Evolutionary conservation across 2,797 vertebrate species (phyloP), one percentile per base, ranked within the genome.

Genomic region (Coendou prehensilis): DNA sequence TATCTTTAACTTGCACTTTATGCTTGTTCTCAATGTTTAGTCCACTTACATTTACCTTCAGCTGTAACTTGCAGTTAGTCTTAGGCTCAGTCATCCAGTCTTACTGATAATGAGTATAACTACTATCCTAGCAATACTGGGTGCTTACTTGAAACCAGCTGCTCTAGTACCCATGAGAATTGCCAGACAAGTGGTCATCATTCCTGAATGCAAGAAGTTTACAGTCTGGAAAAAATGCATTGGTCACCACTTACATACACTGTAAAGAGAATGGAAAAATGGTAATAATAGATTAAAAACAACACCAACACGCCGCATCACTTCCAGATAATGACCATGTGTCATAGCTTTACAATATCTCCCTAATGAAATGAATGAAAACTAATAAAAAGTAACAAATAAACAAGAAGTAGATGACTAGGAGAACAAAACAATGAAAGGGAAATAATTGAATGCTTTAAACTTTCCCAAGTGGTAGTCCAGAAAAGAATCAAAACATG

Each of bases 181-280:
- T 73, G 67, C 28, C 18, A 50, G 71, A 47, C 94, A 95, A 89
- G 15, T 63, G 85, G 71, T 95, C 69, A 76, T 95, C 28, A 67
- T 93, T 90, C 59, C 67, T 95, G 23, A 87, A 37, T 92, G 61
- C 7, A 59, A 69, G 76, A 95, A 94, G 22, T 57, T 76, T 73
- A 57, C 2, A 71, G 9, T 90, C 84, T 89, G 28, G 37, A 54
- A 76, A 89, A 95, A 87, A 50, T 57, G n/a, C n/a, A 17, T 67
- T 89, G 83, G 37, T 82, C 88, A 95, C 73, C 88, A 67, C 54
- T n/a, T 86, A 69, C 4, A 57, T 67, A 33, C 2, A 83, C 37
- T 89, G 11, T 10, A 92, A 92, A 93, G 20, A 57, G 37, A 85
- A 57, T 83, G 41, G 57, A 26, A 91, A 97, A 95, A 87, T 69